Base-by-base conservation (phyloP, 1,140 invertebrate genomes). In the Conus ventricosus region DNA sequence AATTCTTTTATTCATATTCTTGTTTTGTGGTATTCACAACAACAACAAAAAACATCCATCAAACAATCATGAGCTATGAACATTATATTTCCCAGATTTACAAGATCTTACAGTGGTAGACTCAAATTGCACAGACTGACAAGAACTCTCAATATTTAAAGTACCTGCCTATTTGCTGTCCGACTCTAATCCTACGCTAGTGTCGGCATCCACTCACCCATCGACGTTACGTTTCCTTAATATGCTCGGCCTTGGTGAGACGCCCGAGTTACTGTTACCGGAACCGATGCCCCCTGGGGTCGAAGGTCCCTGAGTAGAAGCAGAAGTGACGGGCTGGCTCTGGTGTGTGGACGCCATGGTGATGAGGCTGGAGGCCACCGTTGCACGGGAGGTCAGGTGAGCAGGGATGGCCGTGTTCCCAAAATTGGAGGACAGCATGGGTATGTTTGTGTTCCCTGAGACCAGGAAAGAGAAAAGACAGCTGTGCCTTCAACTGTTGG, bases 221-320 rank as follows among this genome's bases (percentile, higher is more conserved):
- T 97, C 96, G 91, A 96, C 95, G 91, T 97, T 96, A 85, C 97
- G 94, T 94, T 97, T 97, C 87, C 97, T 95, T 51, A 97, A 93
- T 92, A 97, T 97, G 91, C 96, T 97, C 67, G 97, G 97, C 92
- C 97, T 93, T 6, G 97, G 97, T 63, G 97, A 97, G 39, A 96
- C 96, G 90, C 96, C 97, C 13, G 96, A 96, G 93, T 71, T 71
- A 20, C 67, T 71, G 67, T n/a, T 10, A 20, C 4, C 67, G 7
- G 6, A 20, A 20, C 15, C 67, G 67, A 71, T n/a, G 76, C 87
- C 81, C 39, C 88, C 87, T n/a, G 86, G 85, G 13, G 87, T 85
- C 23, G 85, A 84, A 20, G 88, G 84, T n/a, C 51, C 84, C 51
- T 85, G 84, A 4, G 54, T 39, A 5, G 80, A 78, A 17, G 67